Evolutionary conservation across 2,888 invertebrate genomes (phyloP).

Genomic region (Ophion ventricosus): DNA sequence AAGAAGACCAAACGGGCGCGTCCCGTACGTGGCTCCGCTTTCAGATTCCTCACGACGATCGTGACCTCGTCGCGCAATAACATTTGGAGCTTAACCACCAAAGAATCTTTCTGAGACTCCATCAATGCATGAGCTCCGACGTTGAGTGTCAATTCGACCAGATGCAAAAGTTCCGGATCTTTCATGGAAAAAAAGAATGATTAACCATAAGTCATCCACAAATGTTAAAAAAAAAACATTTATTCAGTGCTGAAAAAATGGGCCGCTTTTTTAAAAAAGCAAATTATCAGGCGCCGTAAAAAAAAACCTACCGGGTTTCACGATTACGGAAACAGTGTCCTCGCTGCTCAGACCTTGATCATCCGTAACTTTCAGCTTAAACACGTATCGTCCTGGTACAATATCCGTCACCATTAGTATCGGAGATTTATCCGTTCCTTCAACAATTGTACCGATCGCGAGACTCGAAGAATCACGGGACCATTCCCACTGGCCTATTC

Average conservation of each 20-base stretch:
- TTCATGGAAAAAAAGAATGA: conserved; percentile 74
- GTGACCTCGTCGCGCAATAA: conserved; percentile 90
- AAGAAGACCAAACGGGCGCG: conserved; percentile 87
- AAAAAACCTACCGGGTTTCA: conserved; percentile 86
- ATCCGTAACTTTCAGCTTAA: conserved; percentile 94
- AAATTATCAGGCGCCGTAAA: background rate
- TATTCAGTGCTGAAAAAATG: background rate
- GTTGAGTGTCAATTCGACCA: conserved; percentile 93
- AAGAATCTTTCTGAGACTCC: conserved; percentile 89
- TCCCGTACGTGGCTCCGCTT: conserved; percentile 84
- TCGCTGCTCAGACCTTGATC: conserved; percentile 93
- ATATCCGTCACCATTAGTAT: conserved; percentile 93
- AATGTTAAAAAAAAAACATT: background rate
- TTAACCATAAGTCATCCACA: background rate
- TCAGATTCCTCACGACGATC: conserved; percentile 83
- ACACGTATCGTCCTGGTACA: conserved; percentile 94
- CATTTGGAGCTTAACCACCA: conserved; percentile 92
- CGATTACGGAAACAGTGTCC: conserved; percentile 93
- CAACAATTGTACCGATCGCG: conserved; percentile 93
- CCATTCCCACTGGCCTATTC: conserved; percentile 94
- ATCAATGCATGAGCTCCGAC: conserved; percentile 89
- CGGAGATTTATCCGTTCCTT: conserved; percentile 90
- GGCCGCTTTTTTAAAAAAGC: background rate
- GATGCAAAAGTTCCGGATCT: conserved; percentile 89
- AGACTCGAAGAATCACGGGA: conserved; percentile 89